Evolutionary conservation across 2,797 vertebrate genomes (phyloP), one percentile per base, ranked within the genome.

Genomic region (Hydrophis major): DNA sequence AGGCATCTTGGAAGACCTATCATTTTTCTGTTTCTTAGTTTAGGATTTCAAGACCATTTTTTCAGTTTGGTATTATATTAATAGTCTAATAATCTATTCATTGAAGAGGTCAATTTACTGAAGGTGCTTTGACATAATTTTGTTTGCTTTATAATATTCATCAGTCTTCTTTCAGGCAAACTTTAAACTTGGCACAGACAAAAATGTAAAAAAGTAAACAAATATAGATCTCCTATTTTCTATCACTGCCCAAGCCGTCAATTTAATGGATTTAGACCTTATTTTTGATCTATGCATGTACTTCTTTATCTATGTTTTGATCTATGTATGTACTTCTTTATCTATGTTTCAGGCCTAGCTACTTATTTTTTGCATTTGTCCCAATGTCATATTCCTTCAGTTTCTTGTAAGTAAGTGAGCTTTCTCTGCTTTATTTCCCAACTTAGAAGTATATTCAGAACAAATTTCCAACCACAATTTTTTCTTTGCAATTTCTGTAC

Each of bases 161-260:
- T 69, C 42, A 78, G 37, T 27, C 10, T 89, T 56, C 56, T 7
- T 92, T 92, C 63, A 59, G 87, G 69, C 89, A 94, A 96, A 94
- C 27, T 50, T 37, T 13, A 94, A 4, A 0, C 89, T 93, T 53
- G 93, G 37, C 93, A 94, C 32, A 20, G 56, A 90, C n/a, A 78
- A 28, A 69, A 42, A 69, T 6, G 78, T 90, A 56, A 4, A 93
- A 93, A 53, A 10, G 13, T 92, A 88, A 6, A 55, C 4, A 63
- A 5, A 20, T 93, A 69, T 87, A 22, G 47, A 88, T 2, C 2
- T 59, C 1, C 16, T 91, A 60, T 93, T 57, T 55, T 94, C 89
- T 0, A 3, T 93, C 86, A 90, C 60, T 87, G 18, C 7, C 42
- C 8, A 8, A 32, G 18, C 37, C 86, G n/a, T 55, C 28, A 55